These are phyloP conservation scores for Thera britannica DNA, from an alignment of 2,888 invertebrate species.

Conservation along the genomic window DNA sequence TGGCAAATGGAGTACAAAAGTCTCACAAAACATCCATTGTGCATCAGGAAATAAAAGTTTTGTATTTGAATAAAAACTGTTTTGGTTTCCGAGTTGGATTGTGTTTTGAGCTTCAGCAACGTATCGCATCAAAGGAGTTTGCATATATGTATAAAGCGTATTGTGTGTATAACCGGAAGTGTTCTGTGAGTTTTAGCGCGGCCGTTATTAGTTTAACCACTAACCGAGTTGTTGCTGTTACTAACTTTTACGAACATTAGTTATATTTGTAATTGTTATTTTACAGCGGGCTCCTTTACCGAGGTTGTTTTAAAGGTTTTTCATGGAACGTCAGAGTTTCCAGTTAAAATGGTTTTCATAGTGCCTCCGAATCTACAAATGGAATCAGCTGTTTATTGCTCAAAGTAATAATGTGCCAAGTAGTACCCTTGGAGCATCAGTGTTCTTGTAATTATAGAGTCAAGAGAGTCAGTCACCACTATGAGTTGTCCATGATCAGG, in stretches of 20 bases:
- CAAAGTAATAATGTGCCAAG: neutral
- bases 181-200: constrained; percentile 28
- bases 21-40: too few relatives aligned
- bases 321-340: neutral
- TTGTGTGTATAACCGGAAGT: constrained; percentile 19
- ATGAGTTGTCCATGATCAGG: neutral
- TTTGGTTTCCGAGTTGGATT: neutral
- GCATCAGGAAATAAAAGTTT: neutral
- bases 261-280: constrained; percentile 23
- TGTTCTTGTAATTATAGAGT: neutral
- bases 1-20: too few relatives aligned
- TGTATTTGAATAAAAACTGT: neutral
- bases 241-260: constrained; percentile 24
- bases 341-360: neutral
- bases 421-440: neutral
- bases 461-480: neutral
- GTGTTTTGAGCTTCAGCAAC: neutral
- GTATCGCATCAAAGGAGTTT: constrained; percentile 6
- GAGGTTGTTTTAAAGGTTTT: neutral
- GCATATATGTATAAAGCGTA: constrained; percentile 3
- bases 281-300: constrained; percentile 1
- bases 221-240: constrained; percentile 39
- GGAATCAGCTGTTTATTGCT: neutral
- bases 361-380: neutral
- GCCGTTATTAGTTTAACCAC: constrained; percentile 38